Conservation (phyloP, 1,140 invertebrate genomes). For the Coelopa frigida region DNA sequence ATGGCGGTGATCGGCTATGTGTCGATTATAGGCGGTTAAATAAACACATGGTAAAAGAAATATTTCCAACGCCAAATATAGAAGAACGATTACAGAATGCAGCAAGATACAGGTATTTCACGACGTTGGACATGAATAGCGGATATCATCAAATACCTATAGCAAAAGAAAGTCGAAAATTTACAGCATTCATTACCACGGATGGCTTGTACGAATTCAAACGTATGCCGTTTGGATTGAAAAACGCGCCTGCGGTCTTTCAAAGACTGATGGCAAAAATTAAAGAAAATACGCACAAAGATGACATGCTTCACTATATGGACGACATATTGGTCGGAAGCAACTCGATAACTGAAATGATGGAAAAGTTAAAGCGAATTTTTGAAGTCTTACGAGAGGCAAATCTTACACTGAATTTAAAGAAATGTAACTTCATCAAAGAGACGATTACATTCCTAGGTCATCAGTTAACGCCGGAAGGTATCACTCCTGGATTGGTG, state of each 20-base stretch:
- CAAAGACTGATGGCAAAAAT: conserved; percentile 25
- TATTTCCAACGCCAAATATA: conserved; percentile 25
- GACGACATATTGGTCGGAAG: conserved; percentile 11
- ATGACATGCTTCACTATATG: conserved; percentile 13
- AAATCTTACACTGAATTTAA: conserved; percentile 44
- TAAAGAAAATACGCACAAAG: background rate
- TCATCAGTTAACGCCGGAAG: conserved; percentile 6
- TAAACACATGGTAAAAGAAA: conserved; percentile 18
- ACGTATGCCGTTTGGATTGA: conserved; percentile 43
- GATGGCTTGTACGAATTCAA: conserved; percentile 48
- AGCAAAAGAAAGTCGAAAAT: conserved; percentile 16
- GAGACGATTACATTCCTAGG: conserved; percentile 14
- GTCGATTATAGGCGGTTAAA: conserved; percentile 24
- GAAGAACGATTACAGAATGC: conserved; percentile 25
- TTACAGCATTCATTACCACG: conserved; percentile 41
- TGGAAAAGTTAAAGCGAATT: background rate
- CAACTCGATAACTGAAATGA: background rate
- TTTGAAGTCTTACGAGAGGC: conserved; percentile 1
- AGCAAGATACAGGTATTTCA: conserved; percentile 16
- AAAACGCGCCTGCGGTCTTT: conserved; percentile 27
- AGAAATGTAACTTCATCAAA: conserved; percentile 44
- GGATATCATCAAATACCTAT: conserved; percentile 29
- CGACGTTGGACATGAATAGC: conserved; percentile 27
- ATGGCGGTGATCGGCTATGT: conserved; percentile 21
- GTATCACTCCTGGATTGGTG: conserved; percentile 13